Evolutionary conservation across 2,888 invertebrate genomes (phyloP).

Genomic region (Drosophila eohydei): DNA sequence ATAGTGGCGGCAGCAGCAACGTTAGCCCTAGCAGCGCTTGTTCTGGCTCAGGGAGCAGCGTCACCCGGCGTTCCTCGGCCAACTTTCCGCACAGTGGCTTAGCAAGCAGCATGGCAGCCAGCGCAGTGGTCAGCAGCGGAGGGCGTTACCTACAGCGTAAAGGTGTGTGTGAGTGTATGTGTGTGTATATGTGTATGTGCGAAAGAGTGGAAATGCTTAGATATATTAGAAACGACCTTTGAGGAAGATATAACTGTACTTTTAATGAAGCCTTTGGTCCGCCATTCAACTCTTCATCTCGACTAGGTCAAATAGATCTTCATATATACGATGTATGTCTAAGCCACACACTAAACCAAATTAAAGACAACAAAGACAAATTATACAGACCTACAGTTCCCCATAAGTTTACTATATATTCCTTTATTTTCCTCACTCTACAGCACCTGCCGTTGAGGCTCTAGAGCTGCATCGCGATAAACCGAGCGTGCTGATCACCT

Average conservation of each 20-base stretch:
- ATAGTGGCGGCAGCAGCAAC: slow-evolving; percentile 81
- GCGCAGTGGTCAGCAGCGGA: slow-evolving; percentile 83
- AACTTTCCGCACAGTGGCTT: slow-evolving; percentile 73
- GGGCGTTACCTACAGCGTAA: slow-evolving; percentile 81
- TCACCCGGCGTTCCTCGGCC: slow-evolving; percentile 68
- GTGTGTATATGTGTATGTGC: slow-evolving; percentile 2
- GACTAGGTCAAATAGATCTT: background rate
- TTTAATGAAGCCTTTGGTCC: background rate
- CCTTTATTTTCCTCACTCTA: background rate
- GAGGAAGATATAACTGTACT: background rate
- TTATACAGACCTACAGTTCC: too few species aligned
- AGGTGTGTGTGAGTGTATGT: slow-evolving; percentile 59
- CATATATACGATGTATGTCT: slow-evolving; percentile 58
- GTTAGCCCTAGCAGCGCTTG: slow-evolving; percentile 68
- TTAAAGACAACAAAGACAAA: background rate
- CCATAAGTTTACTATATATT: background rate
- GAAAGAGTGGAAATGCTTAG: background rate
- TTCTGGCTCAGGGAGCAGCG: slow-evolving; percentile 53
- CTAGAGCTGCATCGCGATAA: slow-evolving; percentile 88
- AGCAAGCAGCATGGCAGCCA: slow-evolving; percentile 80
- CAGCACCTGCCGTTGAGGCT: slow-evolving; percentile 80
- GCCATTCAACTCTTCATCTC: background rate
- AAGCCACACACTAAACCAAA: slow-evolving; percentile 35
- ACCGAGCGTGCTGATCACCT: slow-evolving; percentile 96
- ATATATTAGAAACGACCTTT: background rate